Evolutionary conservation across 2,888 invertebrate genomes (phyloP).

Genomic region (Actias luna): DNA sequence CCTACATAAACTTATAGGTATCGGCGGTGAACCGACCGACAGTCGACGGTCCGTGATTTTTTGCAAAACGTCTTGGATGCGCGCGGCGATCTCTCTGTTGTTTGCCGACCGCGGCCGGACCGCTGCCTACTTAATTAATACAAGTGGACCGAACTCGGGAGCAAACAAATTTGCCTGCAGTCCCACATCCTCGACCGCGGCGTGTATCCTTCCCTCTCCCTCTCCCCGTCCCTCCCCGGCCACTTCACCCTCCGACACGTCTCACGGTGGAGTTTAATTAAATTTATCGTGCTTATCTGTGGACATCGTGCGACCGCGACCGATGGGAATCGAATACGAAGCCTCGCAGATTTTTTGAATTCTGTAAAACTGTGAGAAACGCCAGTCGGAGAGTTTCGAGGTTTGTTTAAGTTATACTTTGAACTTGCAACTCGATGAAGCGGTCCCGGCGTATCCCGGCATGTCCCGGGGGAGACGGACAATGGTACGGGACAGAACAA

Average conservation of each 20-base stretch:
- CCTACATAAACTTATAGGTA: not conserved
- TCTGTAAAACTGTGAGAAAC: constrained; percentile 61
- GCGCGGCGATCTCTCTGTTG: constrained; percentile 47
- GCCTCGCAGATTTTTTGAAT: constrained; percentile 60
- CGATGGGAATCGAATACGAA: constrained; percentile 68
- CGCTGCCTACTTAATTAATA: constrained; percentile 65
- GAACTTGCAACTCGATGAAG: constrained; percentile 36
- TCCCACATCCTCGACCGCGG: constrained; percentile 16
- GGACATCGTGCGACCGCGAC: constrained; percentile 60
- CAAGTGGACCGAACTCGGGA: constrained; percentile 51
- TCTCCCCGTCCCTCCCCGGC: constrained; percentile 26
- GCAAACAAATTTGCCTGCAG: constrained; percentile 67
- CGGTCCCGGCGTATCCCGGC: constrained; percentile 27
- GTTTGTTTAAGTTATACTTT: constrained; percentile 33
- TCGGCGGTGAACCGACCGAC: not conserved
- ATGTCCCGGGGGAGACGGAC: not conserved
- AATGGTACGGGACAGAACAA: not conserved
- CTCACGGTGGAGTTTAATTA: constrained; percentile 68
- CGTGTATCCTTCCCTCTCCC: constrained; percentile 16
- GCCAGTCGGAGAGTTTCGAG: constrained; percentile 27
- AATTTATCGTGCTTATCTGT: constrained; percentile 76
- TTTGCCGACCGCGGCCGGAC: constrained; percentile 32
- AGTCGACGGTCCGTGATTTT: constrained; percentile 4
- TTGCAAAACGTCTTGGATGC: constrained; percentile 22
- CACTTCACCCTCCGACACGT: constrained; percentile 29